Evolutionary conservation across 2,113 vertebrate genomes (phyloP).

Genomic region (Rhea pennata): DNA sequence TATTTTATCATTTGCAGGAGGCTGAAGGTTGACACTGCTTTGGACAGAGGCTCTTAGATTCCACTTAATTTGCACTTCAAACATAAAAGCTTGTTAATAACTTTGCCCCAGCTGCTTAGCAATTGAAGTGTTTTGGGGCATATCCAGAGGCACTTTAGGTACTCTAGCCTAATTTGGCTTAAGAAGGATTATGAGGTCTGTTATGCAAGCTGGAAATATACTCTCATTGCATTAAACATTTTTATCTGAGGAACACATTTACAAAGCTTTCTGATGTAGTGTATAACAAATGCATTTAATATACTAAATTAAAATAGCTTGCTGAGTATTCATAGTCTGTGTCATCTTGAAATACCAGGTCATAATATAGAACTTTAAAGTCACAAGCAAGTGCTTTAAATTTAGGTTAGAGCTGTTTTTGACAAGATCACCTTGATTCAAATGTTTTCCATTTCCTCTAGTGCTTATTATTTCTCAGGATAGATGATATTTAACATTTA

Average conservation of each 20-base stretch:
- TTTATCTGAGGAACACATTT: background rate
- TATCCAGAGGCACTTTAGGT: background rate
- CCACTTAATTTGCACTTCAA: conserved; percentile 42
- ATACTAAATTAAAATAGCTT: background rate
- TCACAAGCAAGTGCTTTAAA: background rate
- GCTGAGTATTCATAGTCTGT: background rate
- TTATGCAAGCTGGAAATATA: conserved; percentile 26
- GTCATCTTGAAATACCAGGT: background rate
- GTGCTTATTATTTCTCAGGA: background rate
- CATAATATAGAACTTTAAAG: background rate
- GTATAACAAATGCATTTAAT: background rate
- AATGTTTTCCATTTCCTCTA: background rate
- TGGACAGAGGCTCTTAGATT: background rate
- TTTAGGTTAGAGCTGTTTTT: background rate
- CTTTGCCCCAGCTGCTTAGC: background rate
- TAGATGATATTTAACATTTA: background rate
- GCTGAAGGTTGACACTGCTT: background rate
- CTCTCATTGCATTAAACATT: background rate
- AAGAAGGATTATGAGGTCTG: background rate
- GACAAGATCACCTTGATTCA: background rate
- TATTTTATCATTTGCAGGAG: background rate
- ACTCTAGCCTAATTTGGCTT: background rate
- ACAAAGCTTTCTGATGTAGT: background rate
- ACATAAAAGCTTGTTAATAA: background rate
- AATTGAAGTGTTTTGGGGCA: background rate